Evolutionary conservation across 2,113 vertebrate species (phyloP).

Genomic region (Notiomystis cincta): DNA sequence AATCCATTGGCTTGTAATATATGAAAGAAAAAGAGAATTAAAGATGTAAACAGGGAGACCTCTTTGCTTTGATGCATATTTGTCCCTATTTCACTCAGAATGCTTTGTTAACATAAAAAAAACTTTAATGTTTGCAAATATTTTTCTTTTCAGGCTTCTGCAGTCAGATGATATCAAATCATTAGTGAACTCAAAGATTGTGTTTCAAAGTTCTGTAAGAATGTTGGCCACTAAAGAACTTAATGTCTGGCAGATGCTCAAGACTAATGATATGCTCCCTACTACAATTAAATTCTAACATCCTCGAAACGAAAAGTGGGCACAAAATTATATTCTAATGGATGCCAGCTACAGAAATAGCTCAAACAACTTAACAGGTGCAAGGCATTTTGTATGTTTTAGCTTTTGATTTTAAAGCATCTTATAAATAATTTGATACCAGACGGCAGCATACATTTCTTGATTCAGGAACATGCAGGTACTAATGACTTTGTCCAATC

Average conservation of each 20-base stretch:
- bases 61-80: not conserved
- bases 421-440: not conserved
- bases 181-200: slow-evolving; percentile 43
- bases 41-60: not conserved
- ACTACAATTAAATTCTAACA: slow-evolving; percentile 29
- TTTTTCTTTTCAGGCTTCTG: slow-evolving; percentile 22
- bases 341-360: slow-evolving; percentile 6
- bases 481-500: not conserved
- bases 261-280: slow-evolving; percentile 30
- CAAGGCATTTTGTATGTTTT: slow-evolving; percentile 17
- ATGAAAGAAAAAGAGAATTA: not conserved
- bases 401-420: slow-evolving; percentile 10
- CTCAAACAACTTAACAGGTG: not conserved
- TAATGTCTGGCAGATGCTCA: slow-evolving; percentile 55
- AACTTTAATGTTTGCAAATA: slow-evolving; percentile 56
- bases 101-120: slow-evolving; percentile 30
- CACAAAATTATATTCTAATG: slow-evolving; percentile 41
- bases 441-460: not conserved
- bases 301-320: slow-evolving; percentile 44
- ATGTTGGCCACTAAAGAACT: slow-evolving; percentile 20
- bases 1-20: slow-evolving; percentile 17
- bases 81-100: slow-evolving; percentile 9
- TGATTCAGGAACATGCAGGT: not conserved
- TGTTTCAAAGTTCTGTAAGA: slow-evolving; percentile 55
- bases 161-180: slow-evolving; percentile 44